Evolutionary conservation across 2,888 invertebrate genomes (phyloP).

Genomic region (Ornithoptera alexandrae): DNA sequence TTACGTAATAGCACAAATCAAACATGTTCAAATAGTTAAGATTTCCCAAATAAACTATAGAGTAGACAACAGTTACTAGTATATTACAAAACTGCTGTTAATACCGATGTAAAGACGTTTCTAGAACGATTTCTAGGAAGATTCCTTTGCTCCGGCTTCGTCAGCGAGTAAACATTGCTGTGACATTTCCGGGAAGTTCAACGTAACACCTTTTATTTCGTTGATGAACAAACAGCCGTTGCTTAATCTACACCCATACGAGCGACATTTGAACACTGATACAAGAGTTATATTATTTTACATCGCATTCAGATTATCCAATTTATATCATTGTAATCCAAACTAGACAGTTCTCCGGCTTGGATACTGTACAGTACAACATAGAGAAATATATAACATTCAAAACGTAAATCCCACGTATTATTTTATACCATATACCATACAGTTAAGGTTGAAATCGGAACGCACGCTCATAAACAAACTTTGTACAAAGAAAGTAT

Average conservation of each 20-base stretch:
- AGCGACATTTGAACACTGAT: neutral
- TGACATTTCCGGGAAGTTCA: slow-evolving; percentile 21
- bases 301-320: slow-evolving; percentile 22
- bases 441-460: neutral
- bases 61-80: too few relatives aligned
- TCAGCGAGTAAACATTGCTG: neutral
- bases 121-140: too few relatives aligned
- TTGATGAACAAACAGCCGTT: too few relatives aligned
- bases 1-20: too few relatives aligned
- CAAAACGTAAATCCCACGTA: neutral
- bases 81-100: too few relatives aligned
- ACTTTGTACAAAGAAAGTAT: slow-evolving; percentile 9
- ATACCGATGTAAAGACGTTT: too few relatives aligned
- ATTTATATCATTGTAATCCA: slow-evolving; percentile 26
- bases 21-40: too few relatives aligned
- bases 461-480: neutral
- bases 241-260: too few relatives aligned
- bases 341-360: slow-evolving; percentile 18
- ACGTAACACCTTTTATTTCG: neutral
- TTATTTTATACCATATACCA: neutral
- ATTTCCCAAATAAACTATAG: too few relatives aligned
- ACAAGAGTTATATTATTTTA: slow-evolving; percentile 16
- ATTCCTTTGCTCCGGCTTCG: too few relatives aligned
- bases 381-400: slow-evolving; percentile 6
- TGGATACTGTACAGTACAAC: slow-evolving; percentile 11